Evolutionary conservation across 2,888 invertebrate genomes (phyloP).

Genomic region (Agrochola lychnidis): DNA sequence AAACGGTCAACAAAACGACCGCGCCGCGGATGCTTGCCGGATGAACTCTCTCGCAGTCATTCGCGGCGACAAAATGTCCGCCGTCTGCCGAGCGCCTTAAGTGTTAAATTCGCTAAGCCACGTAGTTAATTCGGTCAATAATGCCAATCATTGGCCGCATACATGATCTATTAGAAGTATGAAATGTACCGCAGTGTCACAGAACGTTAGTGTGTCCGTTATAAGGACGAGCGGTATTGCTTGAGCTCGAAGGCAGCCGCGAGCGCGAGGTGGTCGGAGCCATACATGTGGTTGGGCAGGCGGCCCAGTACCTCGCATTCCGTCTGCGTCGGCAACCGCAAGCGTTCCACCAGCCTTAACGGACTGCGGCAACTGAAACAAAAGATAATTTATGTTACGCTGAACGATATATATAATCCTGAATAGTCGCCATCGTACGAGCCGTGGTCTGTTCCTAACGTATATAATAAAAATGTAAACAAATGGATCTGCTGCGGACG

Average conservation of each 20-base stretch:
- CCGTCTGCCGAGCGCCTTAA: not conserved
- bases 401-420: not conserved
- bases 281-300: constrained; percentile 94
- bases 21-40: not conserved
- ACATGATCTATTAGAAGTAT: not conserved
- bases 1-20: not conserved
- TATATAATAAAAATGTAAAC: not conserved
- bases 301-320: constrained; percentile 90
- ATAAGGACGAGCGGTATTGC: constrained; percentile 65
- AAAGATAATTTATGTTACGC: not conserved
- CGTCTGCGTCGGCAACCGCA: constrained; percentile 92
- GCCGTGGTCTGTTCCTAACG: not conserved
- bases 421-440: not conserved
- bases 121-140: not conserved
- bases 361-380: constrained; percentile 77
- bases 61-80: not conserved
- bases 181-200: constrained; percentile 10
- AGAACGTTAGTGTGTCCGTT: constrained; percentile 27
- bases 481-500: not conserved
- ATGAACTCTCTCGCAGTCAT: not conserved
- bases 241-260: constrained; percentile 92
- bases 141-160: not conserved
- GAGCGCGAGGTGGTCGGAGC: constrained; percentile 97
- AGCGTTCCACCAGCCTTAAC: constrained; percentile 91
- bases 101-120: not conserved